These are phyloP conservation scores for Hypomesus transpacificus DNA, from an alignment of 2,113 vertebrate genomes.

Conservation along the genomic window DNA sequence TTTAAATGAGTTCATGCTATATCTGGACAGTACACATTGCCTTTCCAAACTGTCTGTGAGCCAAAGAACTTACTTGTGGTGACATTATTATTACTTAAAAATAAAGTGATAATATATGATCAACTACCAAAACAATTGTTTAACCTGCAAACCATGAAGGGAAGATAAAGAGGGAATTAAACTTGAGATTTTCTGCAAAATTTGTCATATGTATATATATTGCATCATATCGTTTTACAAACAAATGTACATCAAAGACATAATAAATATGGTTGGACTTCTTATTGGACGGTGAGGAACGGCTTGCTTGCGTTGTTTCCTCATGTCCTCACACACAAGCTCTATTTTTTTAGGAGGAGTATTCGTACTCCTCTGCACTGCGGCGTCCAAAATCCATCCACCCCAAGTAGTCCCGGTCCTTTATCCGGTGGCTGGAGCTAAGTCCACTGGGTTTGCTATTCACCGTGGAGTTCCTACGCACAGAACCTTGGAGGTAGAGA, in stretches of 20 bases:
- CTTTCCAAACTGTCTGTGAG: no score
- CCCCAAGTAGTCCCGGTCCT: constrained; percentile 93
- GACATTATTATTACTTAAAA: no score
- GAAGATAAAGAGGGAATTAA: constrained; percentile 60
- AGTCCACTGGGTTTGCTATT: constrained; percentile 75
- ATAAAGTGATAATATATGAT: neutral
- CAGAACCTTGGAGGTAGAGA: constrained; percentile 67
- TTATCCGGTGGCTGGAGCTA: constrained; percentile 86
- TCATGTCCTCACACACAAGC: constrained; percentile 56
- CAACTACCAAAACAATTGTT: constrained; percentile 38
- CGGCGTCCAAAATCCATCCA: constrained; percentile 99
- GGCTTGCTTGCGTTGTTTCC: constrained; percentile 44
- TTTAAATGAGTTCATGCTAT: no score
- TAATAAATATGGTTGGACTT: constrained; percentile 77
- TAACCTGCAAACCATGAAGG: constrained; percentile 36
- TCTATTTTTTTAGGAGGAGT: constrained; percentile 76
- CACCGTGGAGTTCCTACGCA: constrained; percentile 76
- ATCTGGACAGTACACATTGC: no score
- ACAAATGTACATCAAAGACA: constrained; percentile 81
- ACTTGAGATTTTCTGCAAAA: constrained; percentile 72
- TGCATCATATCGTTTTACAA: constrained; percentile 79
- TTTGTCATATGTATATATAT: constrained; percentile 79
- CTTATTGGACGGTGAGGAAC: constrained; percentile 67
- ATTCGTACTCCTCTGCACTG: constrained; percentile 91
- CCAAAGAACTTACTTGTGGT: no score